phyloP scores from a whole-genome alignment of 1,140 invertebrate species.

The Atta cephalotes region DNA sequence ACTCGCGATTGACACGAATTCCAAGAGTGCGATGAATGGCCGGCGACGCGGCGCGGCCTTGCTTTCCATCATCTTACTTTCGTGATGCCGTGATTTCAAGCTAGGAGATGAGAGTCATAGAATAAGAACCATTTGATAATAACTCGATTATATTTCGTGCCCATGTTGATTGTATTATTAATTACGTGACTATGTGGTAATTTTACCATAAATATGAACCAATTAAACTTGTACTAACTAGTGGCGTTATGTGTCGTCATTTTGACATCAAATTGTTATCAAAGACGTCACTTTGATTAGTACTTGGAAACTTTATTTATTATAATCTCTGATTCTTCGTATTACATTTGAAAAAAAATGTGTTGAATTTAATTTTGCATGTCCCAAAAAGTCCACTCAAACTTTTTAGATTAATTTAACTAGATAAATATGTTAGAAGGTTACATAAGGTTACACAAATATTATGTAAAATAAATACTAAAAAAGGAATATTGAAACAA shows the following conservation, averaged over 20 bases:
- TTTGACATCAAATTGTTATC: no score
- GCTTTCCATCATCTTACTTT: slow-evolving; percentile 1
- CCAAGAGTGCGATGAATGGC: slow-evolving; percentile 37
- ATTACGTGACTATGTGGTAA: no score
- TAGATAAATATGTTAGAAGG: no score
- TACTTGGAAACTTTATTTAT: not conserved
- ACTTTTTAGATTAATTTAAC: no score
- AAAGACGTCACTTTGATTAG: no score
- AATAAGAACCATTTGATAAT: slow-evolving; percentile 27
- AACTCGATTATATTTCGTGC: not conserved
- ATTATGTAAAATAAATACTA: no score
- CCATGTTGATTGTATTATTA: not conserved
- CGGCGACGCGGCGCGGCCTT: slow-evolving; percentile 6
- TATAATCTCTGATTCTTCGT: not conserved
- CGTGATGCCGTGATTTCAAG: slow-evolving; percentile 1
- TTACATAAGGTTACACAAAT: no score
- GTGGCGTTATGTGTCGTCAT: no score
- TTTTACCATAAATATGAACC: not conserved
- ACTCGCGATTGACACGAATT: slow-evolving; percentile 68
- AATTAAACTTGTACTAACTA: not conserved
- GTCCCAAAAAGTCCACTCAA: no score
- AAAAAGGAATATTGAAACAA: no score
- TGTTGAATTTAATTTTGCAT: no score
- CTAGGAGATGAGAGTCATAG: not conserved
- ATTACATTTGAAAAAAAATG: no score